phyloP scores from a whole-genome alignment of 2,888 invertebrate genomes.

The Agelastica alni region DNA sequence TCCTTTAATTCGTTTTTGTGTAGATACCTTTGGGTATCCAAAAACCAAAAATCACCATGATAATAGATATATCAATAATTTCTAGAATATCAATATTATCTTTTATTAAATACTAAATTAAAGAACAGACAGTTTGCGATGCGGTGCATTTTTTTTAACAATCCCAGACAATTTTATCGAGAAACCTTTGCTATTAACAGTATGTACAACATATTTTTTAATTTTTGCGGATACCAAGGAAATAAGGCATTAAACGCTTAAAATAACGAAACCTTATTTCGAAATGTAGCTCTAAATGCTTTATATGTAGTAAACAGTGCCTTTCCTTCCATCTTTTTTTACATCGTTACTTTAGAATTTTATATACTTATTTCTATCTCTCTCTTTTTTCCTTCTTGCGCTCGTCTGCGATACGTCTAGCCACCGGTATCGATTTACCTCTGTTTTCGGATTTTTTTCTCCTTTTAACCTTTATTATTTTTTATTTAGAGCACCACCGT shows the following conservation, averaged over 20 bases:
- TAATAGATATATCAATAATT: too few relatives aligned
- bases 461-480: constrained; percentile 33
- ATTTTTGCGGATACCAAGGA: background rate
- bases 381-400: constrained; percentile 35
- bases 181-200: too few relatives aligned
- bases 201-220: background rate
- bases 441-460: constrained; percentile 34
- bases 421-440: constrained; percentile 45
- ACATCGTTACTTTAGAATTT: constrained; percentile 25
- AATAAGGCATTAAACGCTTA: background rate
- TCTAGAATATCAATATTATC: too few relatives aligned
- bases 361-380: constrained; percentile 31
- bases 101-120: too few relatives aligned
- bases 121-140: too few relatives aligned
- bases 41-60: too few relatives aligned
- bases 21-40: too few relatives aligned
- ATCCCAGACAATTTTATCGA: too few relatives aligned
- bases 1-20: too few relatives aligned
- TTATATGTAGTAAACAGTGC: constrained; percentile 11
- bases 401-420: constrained; percentile 46
- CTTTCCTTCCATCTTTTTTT: constrained; percentile 11
- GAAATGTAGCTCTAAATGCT: background rate
- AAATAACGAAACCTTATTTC: background rate
- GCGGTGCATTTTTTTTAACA: too few relatives aligned
- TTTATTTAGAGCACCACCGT: constrained; percentile 34